Evolutionary conservation across 2,888 invertebrate genomes (phyloP), one percentile per base, ranked within the genome.

Genomic region (Oxytorus armatus): DNA sequence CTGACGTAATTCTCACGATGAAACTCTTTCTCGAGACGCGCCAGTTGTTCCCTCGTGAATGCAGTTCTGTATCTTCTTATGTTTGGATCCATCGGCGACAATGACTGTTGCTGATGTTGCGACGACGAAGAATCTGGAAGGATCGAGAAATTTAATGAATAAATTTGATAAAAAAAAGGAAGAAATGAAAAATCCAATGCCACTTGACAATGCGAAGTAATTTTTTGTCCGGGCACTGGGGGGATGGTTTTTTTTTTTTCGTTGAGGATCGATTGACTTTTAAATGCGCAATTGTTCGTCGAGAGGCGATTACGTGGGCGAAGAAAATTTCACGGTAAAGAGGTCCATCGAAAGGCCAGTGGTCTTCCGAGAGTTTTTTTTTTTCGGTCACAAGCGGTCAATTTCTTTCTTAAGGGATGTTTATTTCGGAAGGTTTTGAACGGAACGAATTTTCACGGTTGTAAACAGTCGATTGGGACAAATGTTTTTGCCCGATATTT

Each of bases 1-100:
- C 98, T 98, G 0, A 99, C 99, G 92, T 99, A 99, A 92, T 98
- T 99, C 92, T 99, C 99, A 87, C 97, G 96, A 92, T 95, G 95
- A 91, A 99, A 99, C 92, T 99, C 99, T 88, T 98, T 97, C 92
- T 99, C 99, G 69, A 99, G 93, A 11, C 98, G 94, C 0, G 94
- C 95, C 51, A 99, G 92, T 91, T 99, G 99, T 90, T 99, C 99
- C 10, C 98, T 93, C 0, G 98, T 98, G 92, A 99, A 99, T 0
- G 99, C 99, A 0, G 99, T 99, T 59, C 99, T 94, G 92, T 99
- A 99, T 70, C 99, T 94, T 77, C 98, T 94, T 85, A 96, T 95
- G 86, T 95, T 95, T 14, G 95, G 95, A 87, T 95, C 95, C 83
- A 90, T 87, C 0, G 88, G 81, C 21, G 82, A n/a, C n/a, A n/a